A percentile compares a stretch with the other conserved stretches of the same genome.
These are phyloP conservation scores for Platyrinchus mystaceus DNA, from an alignment of 2,797 vertebrate species.

Conservation along the genomic window DNA sequence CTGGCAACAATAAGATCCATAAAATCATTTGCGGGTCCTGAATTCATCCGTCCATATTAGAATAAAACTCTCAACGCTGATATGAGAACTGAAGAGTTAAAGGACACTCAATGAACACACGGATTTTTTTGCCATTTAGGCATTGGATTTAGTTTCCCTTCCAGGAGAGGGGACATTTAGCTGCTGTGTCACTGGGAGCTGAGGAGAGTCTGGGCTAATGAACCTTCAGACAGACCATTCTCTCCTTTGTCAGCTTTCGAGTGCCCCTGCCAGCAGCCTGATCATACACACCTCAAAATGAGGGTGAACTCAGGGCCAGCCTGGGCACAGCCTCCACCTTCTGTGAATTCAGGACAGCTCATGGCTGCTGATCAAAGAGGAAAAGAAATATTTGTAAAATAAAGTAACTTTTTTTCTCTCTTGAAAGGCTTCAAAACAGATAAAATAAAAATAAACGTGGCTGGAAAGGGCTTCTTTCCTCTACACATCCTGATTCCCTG, in stretches of 20 bases:
- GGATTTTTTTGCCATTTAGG: neutral
- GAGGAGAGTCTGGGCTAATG: neutral
- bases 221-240: neutral
- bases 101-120: neutral
- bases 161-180: neutral
- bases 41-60: neutral
- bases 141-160: neutral
- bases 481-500: neutral
- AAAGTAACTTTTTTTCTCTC: neutral
- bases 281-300: neutral
- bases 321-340: neutral
- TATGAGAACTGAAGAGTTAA: neutral
- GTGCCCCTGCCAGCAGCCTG: neutral
- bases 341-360: neutral
- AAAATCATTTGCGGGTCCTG: neutral
- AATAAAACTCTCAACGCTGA: neutral
- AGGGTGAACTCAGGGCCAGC: neutral
- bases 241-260: neutral
- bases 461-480: slow-evolving; percentile 23
- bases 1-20: neutral
- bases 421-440: slow-evolving; percentile 11
- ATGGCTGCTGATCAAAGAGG: slow-evolving; percentile 2
- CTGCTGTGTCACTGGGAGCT: neutral
- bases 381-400: slow-evolving; percentile 12
- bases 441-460: slow-evolving; percentile 7